A percentile compares a stretch with the other conserved stretches of the same genome.
phyloP scores from a whole-genome alignment of 2,113 vertebrate species.

The Tachuris rubrigastra region DNA sequence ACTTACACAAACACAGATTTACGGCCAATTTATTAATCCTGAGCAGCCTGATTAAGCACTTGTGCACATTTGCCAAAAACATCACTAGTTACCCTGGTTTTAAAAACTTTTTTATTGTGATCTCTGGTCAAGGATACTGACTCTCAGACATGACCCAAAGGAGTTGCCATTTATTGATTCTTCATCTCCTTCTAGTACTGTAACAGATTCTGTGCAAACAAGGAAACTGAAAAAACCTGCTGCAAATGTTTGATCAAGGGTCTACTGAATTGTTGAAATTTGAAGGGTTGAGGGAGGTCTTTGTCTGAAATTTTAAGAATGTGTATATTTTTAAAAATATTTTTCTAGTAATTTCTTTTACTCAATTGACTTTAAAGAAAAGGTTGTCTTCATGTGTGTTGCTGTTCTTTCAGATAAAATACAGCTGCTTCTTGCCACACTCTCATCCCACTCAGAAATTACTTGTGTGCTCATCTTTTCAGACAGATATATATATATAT shows the following conservation, averaged over 20 bases:
- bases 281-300: not conserved
- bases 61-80: not conserved
- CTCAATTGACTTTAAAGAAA: not conserved
- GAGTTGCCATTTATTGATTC: not conserved
- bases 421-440: not conserved
- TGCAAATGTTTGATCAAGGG: not conserved
- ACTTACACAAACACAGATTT: not conserved
- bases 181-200: not conserved
- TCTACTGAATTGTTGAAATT: not conserved
- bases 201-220: not conserved
- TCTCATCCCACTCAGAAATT: not conserved
- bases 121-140: not conserved
- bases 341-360: not conserved
- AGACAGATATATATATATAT: not conserved
- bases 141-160: not conserved
- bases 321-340: rapidly evolving
- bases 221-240: not conserved
- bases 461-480: not conserved
- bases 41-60: not conserved
- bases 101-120: not conserved
- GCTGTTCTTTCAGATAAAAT: not conserved
- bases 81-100: not conserved
- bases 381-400: not conserved
- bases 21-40: not conserved
- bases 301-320: not conserved